Evolutionary conservation across 2,888 invertebrate species (phyloP).

Genomic region (Anaspis maculata): DNA sequence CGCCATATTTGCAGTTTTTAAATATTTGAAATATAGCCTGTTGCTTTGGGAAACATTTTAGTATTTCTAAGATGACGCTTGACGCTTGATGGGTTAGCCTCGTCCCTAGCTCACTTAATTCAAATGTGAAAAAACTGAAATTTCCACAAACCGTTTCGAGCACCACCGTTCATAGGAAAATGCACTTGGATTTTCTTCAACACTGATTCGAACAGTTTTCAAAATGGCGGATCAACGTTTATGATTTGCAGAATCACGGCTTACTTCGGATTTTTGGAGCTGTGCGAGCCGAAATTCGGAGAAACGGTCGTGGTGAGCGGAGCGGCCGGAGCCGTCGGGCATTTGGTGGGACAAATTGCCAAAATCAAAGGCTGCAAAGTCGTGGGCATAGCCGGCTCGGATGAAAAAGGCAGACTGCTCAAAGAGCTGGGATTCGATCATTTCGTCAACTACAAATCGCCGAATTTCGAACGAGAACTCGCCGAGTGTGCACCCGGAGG

Average conservation of each 20-base stretch:
- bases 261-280: slow-evolving; percentile 61
- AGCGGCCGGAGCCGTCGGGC: slow-evolving; percentile 72
- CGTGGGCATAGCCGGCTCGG: slow-evolving; percentile 63
- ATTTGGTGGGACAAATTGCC: slow-evolving; percentile 67
- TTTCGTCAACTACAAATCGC: slow-evolving; percentile 63
- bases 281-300: slow-evolving; percentile 59
- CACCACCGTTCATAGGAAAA: no score
- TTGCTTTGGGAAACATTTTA: no score
- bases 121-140: no score
- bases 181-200: no score
- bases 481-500: slow-evolving; percentile 57
- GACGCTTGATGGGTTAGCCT: no score
- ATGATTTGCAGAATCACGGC: slow-evolving; percentile 55
- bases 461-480: slow-evolving; percentile 45
- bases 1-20: no score
- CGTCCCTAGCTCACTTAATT: no score
- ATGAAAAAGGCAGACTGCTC: slow-evolving; percentile 55
- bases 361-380: slow-evolving; percentile 61
- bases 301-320: slow-evolving; percentile 66
- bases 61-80: no score
- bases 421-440: slow-evolving; percentile 57
- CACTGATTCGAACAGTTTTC: no score
- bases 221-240: no score
- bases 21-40: no score
- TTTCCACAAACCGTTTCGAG: no score